phyloP scores from a whole-genome alignment of 2,113 vertebrate species.

The Struthio camelus region DNA sequence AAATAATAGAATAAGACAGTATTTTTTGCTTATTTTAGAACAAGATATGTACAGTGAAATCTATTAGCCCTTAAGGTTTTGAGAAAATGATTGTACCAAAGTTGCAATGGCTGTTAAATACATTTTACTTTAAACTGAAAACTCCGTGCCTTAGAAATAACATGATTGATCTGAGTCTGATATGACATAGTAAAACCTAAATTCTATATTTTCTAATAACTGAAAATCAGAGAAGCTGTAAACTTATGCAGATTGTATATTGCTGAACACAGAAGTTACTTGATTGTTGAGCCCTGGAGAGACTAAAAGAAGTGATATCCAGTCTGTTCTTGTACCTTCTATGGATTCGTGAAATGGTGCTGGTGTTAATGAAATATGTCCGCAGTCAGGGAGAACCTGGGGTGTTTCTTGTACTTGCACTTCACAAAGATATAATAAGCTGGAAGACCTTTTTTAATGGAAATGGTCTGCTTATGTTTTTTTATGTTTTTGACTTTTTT shows the following conservation, averaged over 20 bases:
- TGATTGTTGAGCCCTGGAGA: neutral
- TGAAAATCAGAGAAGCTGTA: neutral
- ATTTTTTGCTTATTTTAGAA: neutral
- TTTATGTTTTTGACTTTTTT: neutral
- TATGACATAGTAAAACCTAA: neutral
- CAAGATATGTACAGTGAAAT: neutral
- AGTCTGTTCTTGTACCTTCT: neutral
- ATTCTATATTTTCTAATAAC: neutral
- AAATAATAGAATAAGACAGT: too few relatives aligned
- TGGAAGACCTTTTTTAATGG: neutral
- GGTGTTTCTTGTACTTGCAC: neutral
- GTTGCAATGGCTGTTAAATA: neutral
- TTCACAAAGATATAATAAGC: neutral
- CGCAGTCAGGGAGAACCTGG: neutral
- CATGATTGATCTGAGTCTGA: too few relatives aligned
- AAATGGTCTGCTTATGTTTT: neutral
- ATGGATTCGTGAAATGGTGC: rapidly evolving
- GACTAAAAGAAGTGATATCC: neutral
- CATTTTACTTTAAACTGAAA: neutral
- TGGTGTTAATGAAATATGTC: neutral
- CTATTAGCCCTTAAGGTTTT: neutral
- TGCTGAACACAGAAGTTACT: neutral
- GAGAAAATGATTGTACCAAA: neutral
- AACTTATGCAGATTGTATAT: neutral
- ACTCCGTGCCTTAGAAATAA: neutral